phyloP scores from a whole-genome alignment of 2,888 invertebrate genomes.

The Bibio marci region DNA sequence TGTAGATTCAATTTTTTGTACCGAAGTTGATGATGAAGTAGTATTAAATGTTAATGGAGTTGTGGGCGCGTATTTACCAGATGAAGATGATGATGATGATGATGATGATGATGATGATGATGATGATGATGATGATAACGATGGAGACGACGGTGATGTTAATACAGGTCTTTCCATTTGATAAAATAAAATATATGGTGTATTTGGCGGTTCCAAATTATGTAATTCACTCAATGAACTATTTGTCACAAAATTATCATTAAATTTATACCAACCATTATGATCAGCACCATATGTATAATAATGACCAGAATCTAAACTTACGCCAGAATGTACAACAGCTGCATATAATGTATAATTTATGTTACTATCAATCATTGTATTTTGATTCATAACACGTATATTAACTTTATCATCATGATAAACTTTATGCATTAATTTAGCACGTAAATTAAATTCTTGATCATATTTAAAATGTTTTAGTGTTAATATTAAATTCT shows the following conservation, averaged over 20 bases:
- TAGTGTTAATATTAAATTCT: constrained; percentile 60
- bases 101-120: not conserved
- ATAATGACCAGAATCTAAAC: constrained; percentile 75
- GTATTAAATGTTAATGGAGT: too few relatives aligned
- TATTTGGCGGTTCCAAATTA: constrained; percentile 48
- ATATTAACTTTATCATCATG: constrained; percentile 38
- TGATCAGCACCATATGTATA: constrained; percentile 61
- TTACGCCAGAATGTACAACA: constrained; percentile 68
- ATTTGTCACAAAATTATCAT: constrained; percentile 54
- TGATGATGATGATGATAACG: not conserved
- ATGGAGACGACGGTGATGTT: not conserved
- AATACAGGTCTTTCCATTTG: constrained; percentile 16
- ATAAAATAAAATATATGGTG: constrained; percentile 73
- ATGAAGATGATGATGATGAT: too few relatives aligned
- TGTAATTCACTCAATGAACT: constrained; percentile 43
- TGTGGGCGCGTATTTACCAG: too few relatives aligned
- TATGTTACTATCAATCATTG: constrained; percentile 23
- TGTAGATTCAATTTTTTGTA: too few relatives aligned
- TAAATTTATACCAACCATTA: constrained; percentile 60
- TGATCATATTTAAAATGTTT: constrained; percentile 65
- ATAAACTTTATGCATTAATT: constrained; percentile 51
- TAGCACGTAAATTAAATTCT: constrained; percentile 56
- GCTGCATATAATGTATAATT: constrained; percentile 63
- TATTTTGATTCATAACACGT: constrained; percentile 24
- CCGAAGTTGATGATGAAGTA: too few relatives aligned